Evolutionary conservation across 2,888 invertebrate genomes (phyloP).

Genomic region (Gryllus longicercus): DNA sequence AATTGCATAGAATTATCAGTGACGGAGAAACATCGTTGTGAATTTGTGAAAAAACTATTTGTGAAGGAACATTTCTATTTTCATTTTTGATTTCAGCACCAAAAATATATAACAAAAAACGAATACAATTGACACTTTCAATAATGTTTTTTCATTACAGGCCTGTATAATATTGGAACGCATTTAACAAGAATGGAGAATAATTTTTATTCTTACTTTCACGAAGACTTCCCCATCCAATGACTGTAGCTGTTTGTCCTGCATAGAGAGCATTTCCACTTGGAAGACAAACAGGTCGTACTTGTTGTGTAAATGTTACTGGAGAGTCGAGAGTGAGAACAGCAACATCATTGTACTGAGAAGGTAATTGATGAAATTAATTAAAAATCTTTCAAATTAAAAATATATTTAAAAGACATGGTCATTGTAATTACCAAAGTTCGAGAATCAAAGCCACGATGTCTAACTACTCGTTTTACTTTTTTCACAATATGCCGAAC

Average conservation of each 20-base stretch:
- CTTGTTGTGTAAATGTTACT: conserved; percentile 65
- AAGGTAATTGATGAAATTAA: not conserved
- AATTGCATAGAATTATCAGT: too few species aligned
- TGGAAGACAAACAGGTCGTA: conserved; percentile 78
- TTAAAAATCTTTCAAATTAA: conserved; percentile 11
- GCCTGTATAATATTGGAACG: too few species aligned
- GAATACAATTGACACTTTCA: too few species aligned
- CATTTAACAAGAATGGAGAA: too few species aligned
- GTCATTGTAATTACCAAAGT: conserved; percentile 60
- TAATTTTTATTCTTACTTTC: conserved; percentile 58
- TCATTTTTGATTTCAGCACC: too few species aligned
- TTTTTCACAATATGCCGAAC: conserved; percentile 72
- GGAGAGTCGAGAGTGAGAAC: conserved; percentile 75
- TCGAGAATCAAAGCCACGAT: conserved; percentile 76
- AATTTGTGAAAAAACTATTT: too few species aligned
- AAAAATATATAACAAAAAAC: too few species aligned
- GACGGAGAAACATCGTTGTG: too few species aligned
- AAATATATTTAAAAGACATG: not conserved
- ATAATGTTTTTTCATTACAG: too few species aligned
- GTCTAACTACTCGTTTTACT: conserved; percentile 79
- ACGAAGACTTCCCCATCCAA: conserved; percentile 82
- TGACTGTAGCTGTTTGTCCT: conserved; percentile 72
- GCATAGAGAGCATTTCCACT: conserved; percentile 54
- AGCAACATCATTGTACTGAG: conserved; percentile 78
- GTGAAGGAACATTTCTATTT: too few species aligned